These are phyloP conservation scores for Enteromius unitaeniatus DNA, from an alignment of 2,797 vertebrate species.

Conservation along the genomic window DNA sequence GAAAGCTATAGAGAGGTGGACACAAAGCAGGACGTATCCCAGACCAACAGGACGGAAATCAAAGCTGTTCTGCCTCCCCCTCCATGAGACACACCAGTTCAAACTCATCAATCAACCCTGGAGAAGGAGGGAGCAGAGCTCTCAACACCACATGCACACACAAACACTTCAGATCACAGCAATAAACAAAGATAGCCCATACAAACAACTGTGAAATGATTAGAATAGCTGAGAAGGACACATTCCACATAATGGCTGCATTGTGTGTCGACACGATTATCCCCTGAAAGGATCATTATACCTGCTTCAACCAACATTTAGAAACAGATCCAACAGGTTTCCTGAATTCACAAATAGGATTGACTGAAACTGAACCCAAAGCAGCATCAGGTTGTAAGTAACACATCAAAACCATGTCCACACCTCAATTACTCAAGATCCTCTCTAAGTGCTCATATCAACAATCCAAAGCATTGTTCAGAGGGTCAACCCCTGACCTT, in stretches of 20 bases:
- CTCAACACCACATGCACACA: constrained; percentile 60
- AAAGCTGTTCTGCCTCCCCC: constrained; percentile 62
- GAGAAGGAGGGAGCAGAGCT: constrained; percentile 51
- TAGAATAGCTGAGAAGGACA: constrained; percentile 62
- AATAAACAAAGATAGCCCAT: constrained; percentile 68
- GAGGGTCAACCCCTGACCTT: constrained; percentile 80
- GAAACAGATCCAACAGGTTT: background rate
- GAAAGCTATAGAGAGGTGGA: constrained; percentile 15
- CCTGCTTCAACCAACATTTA: background rate
- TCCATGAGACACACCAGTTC: constrained; percentile 59
- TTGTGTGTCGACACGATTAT: constrained; percentile 42
- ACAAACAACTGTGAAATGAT: constrained; percentile 61
- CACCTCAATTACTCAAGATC: constrained; percentile 56
- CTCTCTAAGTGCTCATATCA: constrained; percentile 58
- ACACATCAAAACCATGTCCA: constrained; percentile 56
- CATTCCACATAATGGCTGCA: constrained; percentile 50
- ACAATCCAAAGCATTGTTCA: constrained; percentile 76
- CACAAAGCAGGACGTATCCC: constrained; percentile 56
- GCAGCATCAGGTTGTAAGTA: constrained; percentile 16
- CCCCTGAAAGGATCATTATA: background rate
- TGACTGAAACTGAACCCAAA: constrained; percentile 4
- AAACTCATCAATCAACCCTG: constrained; percentile 61
- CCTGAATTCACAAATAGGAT: background rate
- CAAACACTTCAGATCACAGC: constrained; percentile 55
- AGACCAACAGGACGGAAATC: constrained; percentile 54